Base-by-base conservation (phyloP, 2,797 vertebrate species). In the Hipposideros larvatus region DNA sequence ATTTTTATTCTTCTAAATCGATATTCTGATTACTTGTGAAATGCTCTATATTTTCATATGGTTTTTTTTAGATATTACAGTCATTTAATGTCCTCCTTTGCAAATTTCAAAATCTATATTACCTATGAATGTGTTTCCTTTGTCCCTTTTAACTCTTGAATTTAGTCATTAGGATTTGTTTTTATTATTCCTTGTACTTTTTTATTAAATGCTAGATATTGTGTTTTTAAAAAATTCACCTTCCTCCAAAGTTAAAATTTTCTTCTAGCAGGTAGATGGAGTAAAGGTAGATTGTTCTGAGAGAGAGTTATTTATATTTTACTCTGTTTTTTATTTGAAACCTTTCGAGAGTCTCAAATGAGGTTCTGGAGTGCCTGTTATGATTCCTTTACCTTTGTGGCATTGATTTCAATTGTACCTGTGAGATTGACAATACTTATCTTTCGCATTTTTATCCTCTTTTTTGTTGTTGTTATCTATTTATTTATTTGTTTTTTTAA, bases 81-180 rank as follows among this genome's bases (percentile, higher is more conserved):
- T 37, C 77, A 59, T 66, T 85, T 92, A 46, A 65, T 19, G 4
- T 28, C 11, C 31, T 82, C 34, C 37, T 55, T 73, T n/a, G 37
- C 55, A 34, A 46, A 77, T 77, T 85, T 55, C 16, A 84, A 68
- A 75, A 63, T 37, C n/a, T 77, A 4, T 65, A 55, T 63, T 73
- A 65, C 37, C 4, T 55, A n/a, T 53, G 14, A 2, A 37, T 90
- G 13, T 74, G 46, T 53, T 91, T 68, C 26, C 31, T 53, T 74
- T 59, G 11, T 68, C 18, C 11, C 5, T 68, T 86, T 92, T 78
- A 59, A 55, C 51, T 37, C 37, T 34, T 68, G 11, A 57, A 57
- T 85, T 92, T 92, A 92, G 28, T 77, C 34, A 68, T 68, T 91
- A 74, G 61, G 16, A 92, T 85, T 46, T 86, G 41, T 57, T 68